phyloP scores from a whole-genome alignment of 2,888 invertebrate species.

The Chrysopilus asiliformis region DNA sequence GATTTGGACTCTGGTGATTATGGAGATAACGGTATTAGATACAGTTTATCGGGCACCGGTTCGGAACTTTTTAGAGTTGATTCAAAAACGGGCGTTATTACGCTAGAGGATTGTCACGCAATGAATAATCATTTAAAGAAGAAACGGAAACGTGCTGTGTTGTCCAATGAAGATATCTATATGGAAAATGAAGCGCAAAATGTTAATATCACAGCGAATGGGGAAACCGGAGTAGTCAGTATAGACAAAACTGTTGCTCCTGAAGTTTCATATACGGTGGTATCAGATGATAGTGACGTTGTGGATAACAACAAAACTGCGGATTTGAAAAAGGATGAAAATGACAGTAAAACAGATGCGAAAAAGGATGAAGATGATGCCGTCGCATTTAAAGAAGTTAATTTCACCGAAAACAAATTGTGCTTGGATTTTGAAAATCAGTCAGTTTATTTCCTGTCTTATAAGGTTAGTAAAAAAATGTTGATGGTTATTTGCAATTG shows the following conservation, averaged over 20 bases:
- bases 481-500: too few species aligned
- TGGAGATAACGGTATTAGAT: conserved; percentile 73
- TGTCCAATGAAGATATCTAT: not conserved
- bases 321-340: conserved; percentile 1
- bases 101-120: conserved; percentile 59
- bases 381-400: conserved; percentile 9
- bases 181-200: not conserved
- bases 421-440: conserved; percentile 79
- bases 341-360: too few species aligned
- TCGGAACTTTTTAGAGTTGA: conserved; percentile 71
- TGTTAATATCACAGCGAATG: conserved; percentile 12
- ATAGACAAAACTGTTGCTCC: conserved; percentile 25
- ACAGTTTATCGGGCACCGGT: conserved; percentile 68
- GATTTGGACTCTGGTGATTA: conserved; percentile 73
- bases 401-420: conserved; percentile 44
- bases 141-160: conserved; percentile 22
- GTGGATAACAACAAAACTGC: conserved; percentile 4
- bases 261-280: conserved; percentile 26
- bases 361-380: conserved; percentile 12
- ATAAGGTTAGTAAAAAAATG: too few species aligned
- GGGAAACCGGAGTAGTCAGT: conserved; percentile 16
- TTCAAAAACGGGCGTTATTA: conserved; percentile 64
- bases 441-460: conserved; percentile 68
- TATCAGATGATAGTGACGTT: conserved; percentile 8
- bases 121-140: conserved; percentile 8